Conservation (phyloP, 2,113 vertebrate species). For the Heliornis fulica region DNA sequence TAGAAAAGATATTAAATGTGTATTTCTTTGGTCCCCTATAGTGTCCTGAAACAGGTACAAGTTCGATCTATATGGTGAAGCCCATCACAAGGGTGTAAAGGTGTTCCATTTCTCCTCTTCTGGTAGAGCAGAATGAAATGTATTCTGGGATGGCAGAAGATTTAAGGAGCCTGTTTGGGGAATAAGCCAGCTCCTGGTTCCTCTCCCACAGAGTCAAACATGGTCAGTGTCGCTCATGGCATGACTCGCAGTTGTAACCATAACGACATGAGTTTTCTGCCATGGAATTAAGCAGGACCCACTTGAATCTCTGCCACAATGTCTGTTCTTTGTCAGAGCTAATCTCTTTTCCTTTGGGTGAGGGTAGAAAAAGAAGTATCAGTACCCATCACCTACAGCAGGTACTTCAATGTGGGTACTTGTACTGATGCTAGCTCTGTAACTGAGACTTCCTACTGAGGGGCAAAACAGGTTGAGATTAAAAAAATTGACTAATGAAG, state of each 20-base stretch:
- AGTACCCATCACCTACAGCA: neutral
- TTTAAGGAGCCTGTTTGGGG: neutral
- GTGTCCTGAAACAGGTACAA: neutral
- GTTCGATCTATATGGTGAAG: neutral
- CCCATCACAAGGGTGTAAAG: neutral
- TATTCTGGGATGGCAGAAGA: neutral
- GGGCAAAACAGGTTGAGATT: neutral
- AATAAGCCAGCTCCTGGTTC: neutral
- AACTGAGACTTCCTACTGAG: neutral
- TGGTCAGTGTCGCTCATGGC: accelerated
- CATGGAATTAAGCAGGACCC: neutral
- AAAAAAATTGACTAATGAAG: neutral
- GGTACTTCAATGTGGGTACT: neutral
- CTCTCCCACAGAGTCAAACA: neutral
- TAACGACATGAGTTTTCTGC: neutral
- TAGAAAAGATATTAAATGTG: neutral
- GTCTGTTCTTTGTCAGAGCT: neutral
- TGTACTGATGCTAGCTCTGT: neutral
- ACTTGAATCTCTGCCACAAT: neutral
- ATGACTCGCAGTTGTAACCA: neutral
- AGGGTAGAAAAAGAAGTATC: neutral
- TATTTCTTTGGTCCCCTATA: neutral
- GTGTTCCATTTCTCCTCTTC: neutral
- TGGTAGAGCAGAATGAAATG: neutral
- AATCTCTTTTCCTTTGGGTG: neutral